Conservation (phyloP, 2,113 vertebrate species). For the Carollia perspicillata region DNA sequence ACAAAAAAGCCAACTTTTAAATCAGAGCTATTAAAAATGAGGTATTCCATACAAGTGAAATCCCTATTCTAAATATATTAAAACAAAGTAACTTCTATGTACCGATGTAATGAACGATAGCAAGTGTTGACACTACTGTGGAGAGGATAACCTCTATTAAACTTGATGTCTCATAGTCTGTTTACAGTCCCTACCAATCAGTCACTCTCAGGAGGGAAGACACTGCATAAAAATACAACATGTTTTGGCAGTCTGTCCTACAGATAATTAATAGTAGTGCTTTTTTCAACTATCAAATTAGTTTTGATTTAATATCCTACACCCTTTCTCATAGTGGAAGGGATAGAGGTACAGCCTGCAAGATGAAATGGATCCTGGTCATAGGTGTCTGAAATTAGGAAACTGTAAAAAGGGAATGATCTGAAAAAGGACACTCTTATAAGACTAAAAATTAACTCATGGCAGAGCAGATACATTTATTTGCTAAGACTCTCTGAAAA, state of each 20-base stretch:
- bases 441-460: neutral
- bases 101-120: neutral
- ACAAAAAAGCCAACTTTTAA: neutral
- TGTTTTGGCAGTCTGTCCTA: neutral
- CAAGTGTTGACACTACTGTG: neutral
- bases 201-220: neutral
- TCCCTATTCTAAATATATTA: neutral
- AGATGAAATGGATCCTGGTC: neutral
- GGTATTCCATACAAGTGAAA: neutral
- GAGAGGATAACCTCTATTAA: neutral
- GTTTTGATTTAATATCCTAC: neutral
- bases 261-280: neutral
- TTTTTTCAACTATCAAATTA: neutral
- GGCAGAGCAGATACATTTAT: neutral
- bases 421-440: neutral
- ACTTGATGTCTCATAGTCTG: neutral
- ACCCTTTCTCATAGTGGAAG: neutral
- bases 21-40: conserved; percentile 14
- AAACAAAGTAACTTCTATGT: neutral
- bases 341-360: neutral
- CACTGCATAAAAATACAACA: neutral
- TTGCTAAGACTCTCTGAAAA: neutral
- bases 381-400: neutral
- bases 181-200: neutral
- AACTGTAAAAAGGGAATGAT: neutral